Conservation (phyloP, 2,888 invertebrate species). For the Ellobium chinense region DNA sequence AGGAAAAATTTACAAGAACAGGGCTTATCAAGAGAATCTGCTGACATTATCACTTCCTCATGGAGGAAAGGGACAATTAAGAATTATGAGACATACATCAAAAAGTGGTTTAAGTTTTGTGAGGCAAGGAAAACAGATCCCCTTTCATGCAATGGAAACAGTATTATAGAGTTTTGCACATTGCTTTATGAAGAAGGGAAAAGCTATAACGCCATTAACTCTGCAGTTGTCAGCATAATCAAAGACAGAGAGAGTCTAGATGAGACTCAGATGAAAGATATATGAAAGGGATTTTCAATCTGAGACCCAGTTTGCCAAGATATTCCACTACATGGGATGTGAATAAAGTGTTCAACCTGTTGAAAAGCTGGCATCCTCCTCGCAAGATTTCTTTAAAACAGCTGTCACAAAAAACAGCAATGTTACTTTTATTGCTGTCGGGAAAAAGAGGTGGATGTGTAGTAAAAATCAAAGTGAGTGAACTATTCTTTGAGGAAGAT, state of each 20-base stretch:
- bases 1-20: background rate
- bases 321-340: background rate
- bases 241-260: too few relatives aligned
- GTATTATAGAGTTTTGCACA: background rate
- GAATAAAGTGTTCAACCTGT: background rate
- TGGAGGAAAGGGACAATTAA: too few relatives aligned
- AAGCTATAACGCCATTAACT: too few relatives aligned
- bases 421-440: background rate
- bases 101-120: too few relatives aligned
- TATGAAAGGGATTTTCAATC: background rate
- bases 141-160: background rate
- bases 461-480: too few relatives aligned
- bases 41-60: background rate
- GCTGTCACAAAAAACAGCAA: background rate
- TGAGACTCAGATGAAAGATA: too few relatives aligned
- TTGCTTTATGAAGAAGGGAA: too few relatives aligned
- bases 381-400: background rate
- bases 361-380: background rate
- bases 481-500: too few relatives aligned
- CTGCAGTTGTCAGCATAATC: too few relatives aligned
- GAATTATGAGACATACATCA: too few relatives aligned
- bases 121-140: background rate
- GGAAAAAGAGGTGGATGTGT: background rate
- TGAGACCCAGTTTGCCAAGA: background rate
- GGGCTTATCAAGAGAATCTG: background rate